These are phyloP conservation scores for Brenthis ino DNA, from an alignment of 2,888 invertebrate genomes.

Conservation along the genomic window DNA sequence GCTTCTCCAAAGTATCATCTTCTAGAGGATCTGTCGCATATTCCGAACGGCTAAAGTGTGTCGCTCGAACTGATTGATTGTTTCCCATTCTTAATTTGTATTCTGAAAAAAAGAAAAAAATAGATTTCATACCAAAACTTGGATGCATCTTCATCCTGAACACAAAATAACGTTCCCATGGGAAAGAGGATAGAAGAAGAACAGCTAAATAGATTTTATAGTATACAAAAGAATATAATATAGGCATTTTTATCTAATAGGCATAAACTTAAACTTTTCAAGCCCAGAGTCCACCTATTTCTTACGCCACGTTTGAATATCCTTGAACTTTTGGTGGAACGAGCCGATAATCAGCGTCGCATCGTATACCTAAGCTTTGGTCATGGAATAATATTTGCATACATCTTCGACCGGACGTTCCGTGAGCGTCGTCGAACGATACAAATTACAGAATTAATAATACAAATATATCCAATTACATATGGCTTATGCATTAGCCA, in stretches of 20 bases:
- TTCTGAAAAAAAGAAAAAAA: too few relatives aligned
- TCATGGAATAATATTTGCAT: conserved; percentile 14
- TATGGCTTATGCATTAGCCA: too few relatives aligned
- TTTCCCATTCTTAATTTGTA: conserved; percentile 56
- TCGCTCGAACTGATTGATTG: conserved; percentile 59
- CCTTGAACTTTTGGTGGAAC: conserved; percentile 48
- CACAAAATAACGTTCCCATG: neutral
- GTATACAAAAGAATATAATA: neutral
- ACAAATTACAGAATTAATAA: conserved; percentile 9
- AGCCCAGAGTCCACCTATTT: conserved; percentile 2
- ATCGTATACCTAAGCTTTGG: conserved; percentile 8
- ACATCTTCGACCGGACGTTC: conserved; percentile 16
- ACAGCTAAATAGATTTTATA: too few relatives aligned
- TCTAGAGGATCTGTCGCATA: conserved; percentile 39
- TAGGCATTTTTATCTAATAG: too few relatives aligned
- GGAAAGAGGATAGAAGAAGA: neutral
- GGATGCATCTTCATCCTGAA: too few relatives aligned
- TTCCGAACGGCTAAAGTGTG: conserved; percentile 62
- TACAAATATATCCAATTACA: too few relatives aligned
- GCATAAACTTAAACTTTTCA: neutral
- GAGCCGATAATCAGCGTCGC: conserved; percentile 17
- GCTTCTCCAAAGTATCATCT: conserved; percentile 53
- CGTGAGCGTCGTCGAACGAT: conserved; percentile 1
- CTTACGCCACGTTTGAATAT: neutral
- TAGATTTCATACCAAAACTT: too few relatives aligned